phyloP scores from a whole-genome alignment of 1,140 invertebrate genomes.

The Tenebrio molitor region DNA sequence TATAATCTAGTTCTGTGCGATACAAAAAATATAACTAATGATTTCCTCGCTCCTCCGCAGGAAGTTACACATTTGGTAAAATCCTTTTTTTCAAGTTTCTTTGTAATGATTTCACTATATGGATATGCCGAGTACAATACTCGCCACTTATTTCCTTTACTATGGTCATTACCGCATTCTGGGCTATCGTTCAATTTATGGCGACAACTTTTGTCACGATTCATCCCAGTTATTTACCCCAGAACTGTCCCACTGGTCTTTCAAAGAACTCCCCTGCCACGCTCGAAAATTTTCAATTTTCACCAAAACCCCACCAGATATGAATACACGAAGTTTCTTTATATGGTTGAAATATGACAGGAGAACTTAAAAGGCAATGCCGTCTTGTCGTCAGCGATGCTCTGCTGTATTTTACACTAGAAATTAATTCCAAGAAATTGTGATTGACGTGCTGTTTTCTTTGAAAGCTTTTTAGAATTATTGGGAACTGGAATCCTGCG shows the following conservation, averaged over 20 bases:
- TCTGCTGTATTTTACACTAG: conserved; percentile 54
- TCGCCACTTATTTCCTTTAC: conserved; percentile 35
- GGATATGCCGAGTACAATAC: background rate
- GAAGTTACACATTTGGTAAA: conserved; percentile 50
- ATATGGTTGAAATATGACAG: conserved; percentile 45
- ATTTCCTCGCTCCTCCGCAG: conserved; percentile 50
- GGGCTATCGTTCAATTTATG: conserved; percentile 5
- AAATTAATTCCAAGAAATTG: conserved; percentile 56
- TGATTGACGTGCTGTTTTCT: conserved; percentile 59
- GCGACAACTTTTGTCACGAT: background rate
- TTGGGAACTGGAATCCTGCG: conserved; percentile 55
- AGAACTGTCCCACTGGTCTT: background rate
- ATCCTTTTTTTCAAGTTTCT: conserved; percentile 43
- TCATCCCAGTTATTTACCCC: background rate
- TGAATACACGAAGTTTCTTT: background rate
- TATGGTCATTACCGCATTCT: conserved; percentile 11
- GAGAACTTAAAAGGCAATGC: conserved; percentile 53
- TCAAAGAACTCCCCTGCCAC: background rate
- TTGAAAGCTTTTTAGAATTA: conserved; percentile 56
- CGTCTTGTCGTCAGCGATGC: conserved; percentile 48
- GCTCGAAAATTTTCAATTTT: background rate
- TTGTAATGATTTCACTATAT: conserved; percentile 18
- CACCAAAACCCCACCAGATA: background rate
- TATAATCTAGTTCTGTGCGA: conserved; percentile 54
- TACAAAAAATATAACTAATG: conserved; percentile 54